Evolutionary conservation across 1,140 invertebrate species (phyloP), one percentile per base, ranked within the genome.

Genomic region (Hyposmocoma kahamanoa): DNA sequence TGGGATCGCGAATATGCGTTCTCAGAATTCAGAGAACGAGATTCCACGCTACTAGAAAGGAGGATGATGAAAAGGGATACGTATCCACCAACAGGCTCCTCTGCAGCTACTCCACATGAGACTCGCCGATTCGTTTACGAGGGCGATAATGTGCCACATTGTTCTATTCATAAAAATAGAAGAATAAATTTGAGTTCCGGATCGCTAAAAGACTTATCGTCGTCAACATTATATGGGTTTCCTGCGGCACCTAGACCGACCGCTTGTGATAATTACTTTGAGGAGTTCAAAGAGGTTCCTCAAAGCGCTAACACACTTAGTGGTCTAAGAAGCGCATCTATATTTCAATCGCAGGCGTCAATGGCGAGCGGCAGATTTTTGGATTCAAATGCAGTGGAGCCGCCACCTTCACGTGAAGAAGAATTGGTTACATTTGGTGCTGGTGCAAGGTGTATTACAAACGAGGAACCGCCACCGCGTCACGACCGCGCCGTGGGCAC

Each of bases 181-280:
- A 78, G 84, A 63, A 81, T 77, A 54, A 86, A 78, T 75, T 78
- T 80, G 62, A 87, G 78, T 67, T 84, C 82, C 43, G 84, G 86
- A 3, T 89, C 88, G 0, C 53, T 90, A n/a, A 89, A 89, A 63
- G 88, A 90, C 56, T 73, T 89, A 10, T 87, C 88, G 0, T 82
- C 80, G 0, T 88, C 87, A 2, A 86, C 80, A 15, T 59, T 86
- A 15, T 89, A 89, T 54, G 89, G 89, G 15, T 89, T 89, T 51
- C 87, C 86, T 30, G 88, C 88, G 8, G 87, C 87, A 10, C 87
- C 87, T 4, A 55, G 79, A 41, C 77, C 79, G 13, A 84, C 77
- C 0, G 80, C 77, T 8, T 81, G 77, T 44, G 80, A 83, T 36
- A 84, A 77, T 69, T 84, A 83, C 46, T 85, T 85, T 47, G 78